phyloP scores from a whole-genome alignment of 2,888 invertebrate species.

The Polylopha cassiicola region DNA sequence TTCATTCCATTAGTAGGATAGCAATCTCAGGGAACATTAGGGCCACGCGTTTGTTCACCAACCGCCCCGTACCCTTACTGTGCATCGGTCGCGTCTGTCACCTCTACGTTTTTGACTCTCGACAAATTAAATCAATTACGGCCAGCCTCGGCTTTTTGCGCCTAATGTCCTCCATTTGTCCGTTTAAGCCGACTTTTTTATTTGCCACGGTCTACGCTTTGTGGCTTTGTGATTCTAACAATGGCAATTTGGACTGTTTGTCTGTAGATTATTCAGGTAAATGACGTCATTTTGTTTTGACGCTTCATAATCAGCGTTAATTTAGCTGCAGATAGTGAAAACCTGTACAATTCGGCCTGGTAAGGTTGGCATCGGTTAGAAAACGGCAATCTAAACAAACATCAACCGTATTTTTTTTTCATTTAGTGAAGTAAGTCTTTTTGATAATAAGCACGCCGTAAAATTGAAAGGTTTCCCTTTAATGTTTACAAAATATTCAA shows the following conservation, averaged over 20 bases:
- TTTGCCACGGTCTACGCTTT: conserved; percentile 31
- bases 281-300: conserved; percentile 20
- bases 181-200: conserved; percentile 56
- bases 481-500: no score
- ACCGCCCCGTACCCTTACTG: conserved; percentile 38
- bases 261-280: conserved; percentile 24
- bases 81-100: conserved; percentile 34
- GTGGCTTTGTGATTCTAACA: conserved; percentile 27
- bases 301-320: conserved; percentile 10
- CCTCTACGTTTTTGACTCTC: conserved; percentile 58
- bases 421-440: no score
- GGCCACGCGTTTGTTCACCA: neutral
- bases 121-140: conserved; percentile 75
- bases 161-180: conserved; percentile 62
- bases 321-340: no score
- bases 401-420: no score
- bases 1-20: no score
- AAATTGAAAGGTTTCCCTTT: no score
- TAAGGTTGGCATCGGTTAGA: no score
- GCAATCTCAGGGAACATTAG: conserved; percentile 1
- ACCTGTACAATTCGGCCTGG: no score
- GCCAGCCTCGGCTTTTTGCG: conserved; percentile 51
- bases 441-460: no score
- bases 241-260: conserved; percentile 27
- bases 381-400: no score